Percentiles rank a stretch among this genome's conserved stretches.
Evolutionary conservation across 2,888 invertebrate species (phyloP).

Genomic region (Troglohyphantes excavatus): DNA sequence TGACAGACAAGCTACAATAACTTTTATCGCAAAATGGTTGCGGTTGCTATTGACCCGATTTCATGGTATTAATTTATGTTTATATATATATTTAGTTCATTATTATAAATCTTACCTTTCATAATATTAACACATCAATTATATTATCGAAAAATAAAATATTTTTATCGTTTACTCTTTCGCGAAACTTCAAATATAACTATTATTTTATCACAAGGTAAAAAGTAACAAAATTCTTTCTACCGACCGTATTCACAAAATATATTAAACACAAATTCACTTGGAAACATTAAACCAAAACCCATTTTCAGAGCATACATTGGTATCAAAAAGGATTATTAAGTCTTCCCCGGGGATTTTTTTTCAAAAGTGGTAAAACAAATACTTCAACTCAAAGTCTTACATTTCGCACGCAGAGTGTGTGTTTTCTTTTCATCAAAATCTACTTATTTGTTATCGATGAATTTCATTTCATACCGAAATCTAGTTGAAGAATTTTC

Average conservation of each 20-base stretch:
- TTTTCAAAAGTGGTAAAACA: background rate
- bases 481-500: constrained; percentile 11
- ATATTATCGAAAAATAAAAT: too few relatives aligned
- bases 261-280: constrained; percentile 5
- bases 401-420: background rate
- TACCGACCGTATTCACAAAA: background rate
- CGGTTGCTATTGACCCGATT: too few relatives aligned
- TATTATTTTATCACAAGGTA: too few relatives aligned
- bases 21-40: too few relatives aligned
- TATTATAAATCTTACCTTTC: too few relatives aligned
- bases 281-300: constrained; percentile 14
- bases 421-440: constrained; percentile 47
- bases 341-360: background rate
- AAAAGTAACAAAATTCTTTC: too few relatives aligned
- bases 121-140: too few relatives aligned
- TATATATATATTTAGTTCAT: too few relatives aligned
- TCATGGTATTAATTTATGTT: too few relatives aligned
- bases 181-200: too few relatives aligned
- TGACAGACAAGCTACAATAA: too few relatives aligned
- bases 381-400: background rate
- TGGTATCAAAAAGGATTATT: constrained; percentile 11
- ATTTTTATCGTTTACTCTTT: too few relatives aligned
- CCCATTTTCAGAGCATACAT: constrained; percentile 3
- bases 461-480: constrained; percentile 35
- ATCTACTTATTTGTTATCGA: constrained; percentile 45